phyloP scores from a whole-genome alignment of 2,888 invertebrate species.

The Tachina fera region DNA sequence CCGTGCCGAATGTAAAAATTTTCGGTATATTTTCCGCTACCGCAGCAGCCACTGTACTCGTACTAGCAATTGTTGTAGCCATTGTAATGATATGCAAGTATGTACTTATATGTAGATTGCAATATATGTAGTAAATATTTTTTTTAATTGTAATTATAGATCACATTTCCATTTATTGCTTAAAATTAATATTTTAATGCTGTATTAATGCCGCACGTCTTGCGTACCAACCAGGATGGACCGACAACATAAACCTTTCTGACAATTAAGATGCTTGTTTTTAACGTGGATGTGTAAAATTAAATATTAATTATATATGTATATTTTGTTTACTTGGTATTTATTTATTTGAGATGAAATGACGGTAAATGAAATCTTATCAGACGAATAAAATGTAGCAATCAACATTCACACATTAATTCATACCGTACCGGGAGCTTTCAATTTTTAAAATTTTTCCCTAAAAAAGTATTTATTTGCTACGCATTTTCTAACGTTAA shows the following conservation, averaged over 20 bases:
- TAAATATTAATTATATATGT: conserved; percentile 6
- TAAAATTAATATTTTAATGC: background rate
- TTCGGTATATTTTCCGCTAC: conserved; percentile 34
- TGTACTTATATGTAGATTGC: background rate
- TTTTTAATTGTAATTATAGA: background rate
- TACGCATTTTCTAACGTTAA: background rate
- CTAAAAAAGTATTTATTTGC: too few relatives aligned
- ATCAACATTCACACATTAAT: background rate
- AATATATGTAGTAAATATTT: too few relatives aligned
- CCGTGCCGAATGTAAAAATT: conserved; percentile 76
- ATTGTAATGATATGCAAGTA: conserved; percentile 34
- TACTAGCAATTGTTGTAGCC: conserved; percentile 17
- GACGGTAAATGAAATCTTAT: conserved; percentile 50
- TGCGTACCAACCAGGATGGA: background rate
- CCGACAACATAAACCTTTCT: conserved; percentile 32
- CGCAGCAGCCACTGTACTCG: conserved; percentile 43
- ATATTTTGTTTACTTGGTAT: conserved; percentile 4
- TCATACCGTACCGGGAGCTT: too few relatives aligned
- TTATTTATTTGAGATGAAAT: conserved; percentile 41
- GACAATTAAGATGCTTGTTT: conserved; percentile 13
- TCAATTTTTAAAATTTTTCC: too few relatives aligned
- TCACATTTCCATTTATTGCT: conserved; percentile 15
- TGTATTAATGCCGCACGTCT: background rate
- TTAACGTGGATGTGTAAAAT: conserved; percentile 15
- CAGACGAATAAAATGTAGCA: conserved; percentile 31